Evolutionary conservation across 2,113 vertebrate genomes (phyloP).

Genomic region (rat (Rattus norvegicus)): DNA sequence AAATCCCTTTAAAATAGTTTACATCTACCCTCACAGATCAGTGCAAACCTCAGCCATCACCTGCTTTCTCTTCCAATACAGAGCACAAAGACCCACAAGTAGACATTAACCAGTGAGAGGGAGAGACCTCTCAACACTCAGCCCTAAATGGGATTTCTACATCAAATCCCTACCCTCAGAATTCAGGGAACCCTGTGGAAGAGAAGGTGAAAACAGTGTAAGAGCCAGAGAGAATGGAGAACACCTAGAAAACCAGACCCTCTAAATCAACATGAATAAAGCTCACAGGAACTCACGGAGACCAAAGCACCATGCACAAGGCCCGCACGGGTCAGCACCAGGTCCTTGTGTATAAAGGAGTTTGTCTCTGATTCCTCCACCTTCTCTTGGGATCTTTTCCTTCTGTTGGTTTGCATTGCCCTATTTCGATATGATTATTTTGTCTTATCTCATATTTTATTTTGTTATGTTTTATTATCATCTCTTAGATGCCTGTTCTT

Average conservation of each 20-base stretch:
- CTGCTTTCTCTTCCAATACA: not conserved
- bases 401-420: not conserved
- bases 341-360: not conserved
- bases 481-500: not conserved
- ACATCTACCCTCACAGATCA: not conserved
- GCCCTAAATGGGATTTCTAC: not conserved
- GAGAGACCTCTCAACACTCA: not conserved
- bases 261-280: not conserved
- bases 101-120: not conserved
- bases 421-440: not conserved
- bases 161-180: not conserved
- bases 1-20: slow-evolving; percentile 32
- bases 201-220: not conserved
- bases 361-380: not conserved
- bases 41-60: not conserved
- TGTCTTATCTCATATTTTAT: not conserved
- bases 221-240: not conserved
- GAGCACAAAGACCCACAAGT: not conserved
- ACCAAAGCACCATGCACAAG: not conserved
- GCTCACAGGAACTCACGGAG: not conserved
- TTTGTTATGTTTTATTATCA: not conserved
- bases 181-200: not conserved
- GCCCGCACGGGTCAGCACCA: not conserved
- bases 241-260: not conserved
- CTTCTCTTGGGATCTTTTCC: not conserved